phyloP scores from a whole-genome alignment of 2,888 invertebrate species.

The Cataglyphis albicans region DNA sequence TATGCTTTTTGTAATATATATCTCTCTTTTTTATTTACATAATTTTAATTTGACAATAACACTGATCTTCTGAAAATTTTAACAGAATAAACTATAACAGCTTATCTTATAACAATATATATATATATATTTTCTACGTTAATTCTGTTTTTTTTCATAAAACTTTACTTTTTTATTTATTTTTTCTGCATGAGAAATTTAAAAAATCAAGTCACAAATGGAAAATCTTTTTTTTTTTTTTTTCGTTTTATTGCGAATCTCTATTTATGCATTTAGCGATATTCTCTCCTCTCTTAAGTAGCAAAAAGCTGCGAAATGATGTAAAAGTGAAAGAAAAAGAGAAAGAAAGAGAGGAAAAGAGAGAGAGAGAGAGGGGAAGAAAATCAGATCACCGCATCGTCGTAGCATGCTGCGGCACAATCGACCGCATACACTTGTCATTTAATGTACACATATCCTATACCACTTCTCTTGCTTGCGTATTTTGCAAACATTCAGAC shows the following conservation, averaged over 20 bases:
- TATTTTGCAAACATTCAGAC: not conserved
- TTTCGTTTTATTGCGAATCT: not conserved
- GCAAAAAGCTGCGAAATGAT: not conserved
- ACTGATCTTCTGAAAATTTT: not conserved
- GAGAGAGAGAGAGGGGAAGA: too few species aligned
- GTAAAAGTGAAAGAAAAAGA: not conserved
- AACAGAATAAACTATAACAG: not conserved
- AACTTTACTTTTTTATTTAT: not conserved
- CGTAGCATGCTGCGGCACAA: conserved; percentile 35
- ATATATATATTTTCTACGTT: not conserved
- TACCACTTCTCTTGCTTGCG: not conserved
- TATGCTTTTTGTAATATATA: not conserved
- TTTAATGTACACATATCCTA: conserved; percentile 16
- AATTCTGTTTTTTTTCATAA: not conserved
- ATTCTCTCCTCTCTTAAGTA: not conserved
- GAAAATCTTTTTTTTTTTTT: not conserved
- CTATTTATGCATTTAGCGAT: not conserved
- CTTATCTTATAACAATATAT: not conserved
- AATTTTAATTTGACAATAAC: not conserved
- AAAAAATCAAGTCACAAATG: not conserved
- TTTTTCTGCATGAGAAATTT: not conserved
- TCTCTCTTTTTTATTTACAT: not conserved
- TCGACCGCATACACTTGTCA: conserved; percentile 37
- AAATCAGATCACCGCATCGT: conserved; percentile 15
- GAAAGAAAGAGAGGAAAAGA: not conserved